Conservation (phyloP, 2,797 vertebrate genomes). For the Vespertilio murinus region DNA sequence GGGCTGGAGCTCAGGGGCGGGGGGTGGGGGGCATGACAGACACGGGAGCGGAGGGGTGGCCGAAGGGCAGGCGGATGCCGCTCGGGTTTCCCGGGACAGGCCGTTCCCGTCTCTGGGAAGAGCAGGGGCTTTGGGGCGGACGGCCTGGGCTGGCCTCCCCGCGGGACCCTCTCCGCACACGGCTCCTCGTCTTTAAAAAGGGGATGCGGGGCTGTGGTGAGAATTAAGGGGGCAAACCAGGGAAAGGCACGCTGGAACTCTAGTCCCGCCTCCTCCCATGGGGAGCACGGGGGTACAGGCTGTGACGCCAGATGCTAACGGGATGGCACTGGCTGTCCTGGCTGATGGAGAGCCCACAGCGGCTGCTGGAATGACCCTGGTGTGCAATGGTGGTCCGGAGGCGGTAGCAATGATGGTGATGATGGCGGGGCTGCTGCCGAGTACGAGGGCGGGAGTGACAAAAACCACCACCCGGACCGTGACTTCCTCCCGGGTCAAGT, state of each 20-base stretch:
- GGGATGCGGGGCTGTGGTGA: neutral
- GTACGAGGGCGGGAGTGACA: fast-evolving
- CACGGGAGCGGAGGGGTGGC: neutral
- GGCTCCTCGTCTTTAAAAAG: neutral
- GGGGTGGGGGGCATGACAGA: neutral
- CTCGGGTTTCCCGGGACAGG: neutral
- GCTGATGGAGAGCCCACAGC: neutral
- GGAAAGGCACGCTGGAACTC: neutral
- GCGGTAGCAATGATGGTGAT: fast-evolving
- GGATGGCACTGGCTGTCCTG: neutral
- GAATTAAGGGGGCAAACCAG: neutral
- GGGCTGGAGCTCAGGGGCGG: neutral
- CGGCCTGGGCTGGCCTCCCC: neutral
- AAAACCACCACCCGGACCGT: neutral
- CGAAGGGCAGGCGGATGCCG: neutral
- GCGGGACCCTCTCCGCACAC: neutral
- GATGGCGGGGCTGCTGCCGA: neutral
- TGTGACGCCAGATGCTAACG: neutral
- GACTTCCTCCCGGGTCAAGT: neutral
- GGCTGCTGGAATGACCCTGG: neutral
- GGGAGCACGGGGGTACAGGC: neutral
- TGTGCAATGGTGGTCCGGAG: neutral
- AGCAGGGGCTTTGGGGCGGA: neutral
- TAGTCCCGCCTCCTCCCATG: neutral
- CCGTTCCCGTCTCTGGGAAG: neutral